Evolutionary conservation across 2,888 invertebrate species (phyloP), one percentile per base, ranked within the genome.

Genomic region (Sinohyriopsis cumingii): DNA sequence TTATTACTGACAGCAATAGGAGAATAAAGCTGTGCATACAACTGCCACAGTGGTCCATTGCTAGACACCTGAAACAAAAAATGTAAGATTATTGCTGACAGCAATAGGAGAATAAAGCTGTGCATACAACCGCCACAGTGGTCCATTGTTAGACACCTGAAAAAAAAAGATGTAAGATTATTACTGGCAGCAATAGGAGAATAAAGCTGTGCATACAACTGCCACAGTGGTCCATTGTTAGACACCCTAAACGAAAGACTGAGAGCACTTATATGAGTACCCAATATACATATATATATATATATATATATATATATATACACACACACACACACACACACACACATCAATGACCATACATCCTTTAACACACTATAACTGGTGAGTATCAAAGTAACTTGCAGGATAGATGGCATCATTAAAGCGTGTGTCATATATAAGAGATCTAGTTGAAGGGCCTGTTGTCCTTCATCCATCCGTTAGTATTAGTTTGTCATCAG

Each of bases 71-170:
- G 77, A n/a, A 73, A 66, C 24, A n/a, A 28, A 67, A 57, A 60
- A 72, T 33, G 59, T 57, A 20, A 57, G 15, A 22, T 63, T 5
- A 60, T 55, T n/a, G 28, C 19, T n/a, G 74, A 59, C 59, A 69
- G 28, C 65, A 68, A 68, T 12, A 15, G 45, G 45, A 45, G 45
- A 28, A 55, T 59, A 65, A 62, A 91, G 82, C 59, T 94, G 92
- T 0, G 95, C 94, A 83, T 97, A 96, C 72, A 95, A 87, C 84
- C 94, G 93, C 97, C 97, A 97, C 9, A 96, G 88, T 71, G 93
- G 92, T 0, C 94, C 93, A 84, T 94, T 94, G 78, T 93, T 94
- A 55, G 91, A 87, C 18, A 91, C 88, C 90, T 91, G 77, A n/a
- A 73, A 66, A 28, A n/a, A n/a, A 28, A 67, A 57, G 61, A 72